These are phyloP conservation scores for Rhombomys opimus DNA, from an alignment of 2,113 vertebrate genomes.

Conservation along the genomic window DNA sequence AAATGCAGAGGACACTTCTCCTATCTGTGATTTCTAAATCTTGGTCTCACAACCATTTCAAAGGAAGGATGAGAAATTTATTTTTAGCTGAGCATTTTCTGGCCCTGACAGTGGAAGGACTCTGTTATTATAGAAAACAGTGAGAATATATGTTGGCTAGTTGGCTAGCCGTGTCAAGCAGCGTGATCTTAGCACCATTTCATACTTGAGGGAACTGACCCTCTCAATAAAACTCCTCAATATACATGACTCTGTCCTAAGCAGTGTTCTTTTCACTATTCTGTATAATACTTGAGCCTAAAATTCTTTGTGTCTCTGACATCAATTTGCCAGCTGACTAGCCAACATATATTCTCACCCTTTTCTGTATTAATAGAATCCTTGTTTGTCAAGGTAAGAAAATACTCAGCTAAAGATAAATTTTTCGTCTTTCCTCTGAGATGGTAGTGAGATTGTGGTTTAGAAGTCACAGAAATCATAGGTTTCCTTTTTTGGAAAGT, in stretches of 20 bases:
- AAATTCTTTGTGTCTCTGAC: background rate
- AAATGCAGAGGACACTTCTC: background rate
- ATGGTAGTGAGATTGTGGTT: background rate
- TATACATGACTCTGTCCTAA: background rate
- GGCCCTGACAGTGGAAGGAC: background rate
- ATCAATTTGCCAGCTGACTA: background rate
- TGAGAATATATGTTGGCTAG: background rate
- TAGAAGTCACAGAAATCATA: conserved; percentile 13
- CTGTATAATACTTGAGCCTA: background rate
- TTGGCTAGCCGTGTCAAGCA: background rate
- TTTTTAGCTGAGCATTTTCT: conserved; percentile 19
- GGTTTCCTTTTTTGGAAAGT: background rate
- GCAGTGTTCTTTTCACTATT: background rate
- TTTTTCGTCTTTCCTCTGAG: background rate
- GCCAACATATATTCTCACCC: background rate
- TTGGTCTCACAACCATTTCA: background rate
- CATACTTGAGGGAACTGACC: background rate
- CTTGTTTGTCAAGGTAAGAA: background rate
- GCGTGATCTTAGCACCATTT: background rate
- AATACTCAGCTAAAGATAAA: background rate
- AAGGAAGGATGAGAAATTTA: background rate
- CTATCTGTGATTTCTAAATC: background rate
- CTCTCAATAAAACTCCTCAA: background rate
- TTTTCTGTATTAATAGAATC: background rate
- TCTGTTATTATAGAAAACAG: background rate